Conservation (phyloP, 2,888 invertebrate genomes). For the Cheilosia scutellata region DNA sequence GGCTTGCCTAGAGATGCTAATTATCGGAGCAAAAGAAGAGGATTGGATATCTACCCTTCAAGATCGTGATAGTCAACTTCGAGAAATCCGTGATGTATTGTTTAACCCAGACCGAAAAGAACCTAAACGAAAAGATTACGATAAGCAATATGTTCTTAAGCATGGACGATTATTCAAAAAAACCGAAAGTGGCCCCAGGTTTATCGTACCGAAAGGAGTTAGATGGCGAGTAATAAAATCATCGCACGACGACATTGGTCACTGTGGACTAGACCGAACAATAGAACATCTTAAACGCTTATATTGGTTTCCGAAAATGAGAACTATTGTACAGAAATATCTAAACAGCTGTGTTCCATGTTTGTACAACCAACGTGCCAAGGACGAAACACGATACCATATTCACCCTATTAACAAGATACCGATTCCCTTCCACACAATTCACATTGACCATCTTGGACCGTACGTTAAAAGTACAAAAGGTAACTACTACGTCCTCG, state of each 20-base stretch:
- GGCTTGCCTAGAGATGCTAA: constrained; percentile 18
- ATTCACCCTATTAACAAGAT: background rate
- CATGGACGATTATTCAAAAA: background rate
- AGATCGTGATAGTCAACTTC: background rate
- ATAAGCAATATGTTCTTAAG: background rate
- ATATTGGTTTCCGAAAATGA: background rate
- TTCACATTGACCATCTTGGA: constrained; percentile 50
- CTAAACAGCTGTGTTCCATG: constrained; percentile 58
- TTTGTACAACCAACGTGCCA: constrained; percentile 55
- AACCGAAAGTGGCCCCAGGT: background rate
- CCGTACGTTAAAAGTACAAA: constrained; percentile 56
- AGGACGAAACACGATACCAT: constrained; percentile 50
- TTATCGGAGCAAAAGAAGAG: background rate
- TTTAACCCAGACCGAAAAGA: background rate
- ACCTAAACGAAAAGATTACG: background rate
- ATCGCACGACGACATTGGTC: background rate
- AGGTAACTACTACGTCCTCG: constrained; percentile 51
- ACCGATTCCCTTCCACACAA: constrained; percentile 11
- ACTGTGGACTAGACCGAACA: background rate
- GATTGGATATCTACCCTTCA: constrained; percentile 36
- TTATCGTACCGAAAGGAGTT: constrained; percentile 36
- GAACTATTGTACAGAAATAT: constrained; percentile 52
- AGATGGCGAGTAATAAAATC: constrained; percentile 25
- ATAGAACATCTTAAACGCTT: background rate
- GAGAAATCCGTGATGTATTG: background rate